Evolutionary conservation across 2,797 vertebrate species (phyloP).

Genomic region (Lerista edwardsae): DNA sequence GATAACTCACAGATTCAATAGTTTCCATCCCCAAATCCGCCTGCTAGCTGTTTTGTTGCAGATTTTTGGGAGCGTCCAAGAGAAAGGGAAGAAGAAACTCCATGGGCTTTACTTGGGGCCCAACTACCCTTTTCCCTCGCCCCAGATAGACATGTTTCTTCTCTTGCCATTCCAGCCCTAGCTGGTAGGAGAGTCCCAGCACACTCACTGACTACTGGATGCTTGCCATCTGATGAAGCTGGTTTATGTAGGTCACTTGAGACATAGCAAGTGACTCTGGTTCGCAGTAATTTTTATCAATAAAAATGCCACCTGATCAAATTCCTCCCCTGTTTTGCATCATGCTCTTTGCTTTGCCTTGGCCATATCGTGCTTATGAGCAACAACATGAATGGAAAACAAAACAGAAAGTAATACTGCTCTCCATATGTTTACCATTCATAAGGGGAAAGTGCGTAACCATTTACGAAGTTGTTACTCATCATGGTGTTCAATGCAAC

Average conservation of each 20-base stretch:
- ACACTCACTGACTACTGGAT: not conserved
- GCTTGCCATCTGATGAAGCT: constrained; percentile 9
- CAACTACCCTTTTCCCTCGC: not conserved
- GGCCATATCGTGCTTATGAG: not conserved
- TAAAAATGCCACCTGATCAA: constrained; percentile 13
- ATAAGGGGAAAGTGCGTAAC: not conserved
- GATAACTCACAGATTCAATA: too few species aligned
- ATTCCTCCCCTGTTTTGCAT: not conserved
- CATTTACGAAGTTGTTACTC: not conserved
- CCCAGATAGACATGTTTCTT: not conserved
- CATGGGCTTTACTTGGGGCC: not conserved
- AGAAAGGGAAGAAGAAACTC: not conserved
- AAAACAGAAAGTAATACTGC: not conserved
- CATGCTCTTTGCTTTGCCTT: not conserved
- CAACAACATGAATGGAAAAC: not conserved
- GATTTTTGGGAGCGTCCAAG: not conserved
- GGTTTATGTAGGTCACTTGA: constrained; percentile 16
- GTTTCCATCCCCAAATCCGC: not conserved
- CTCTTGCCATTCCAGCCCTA: not conserved
- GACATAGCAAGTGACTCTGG: not conserved
- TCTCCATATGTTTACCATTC: not conserved
- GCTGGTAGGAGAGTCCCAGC: not conserved
- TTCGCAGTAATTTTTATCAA: constrained; percentile 2
- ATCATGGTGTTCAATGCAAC: not conserved
- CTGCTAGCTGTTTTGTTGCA: too few species aligned